phyloP scores from a whole-genome alignment of 1,140 invertebrate genomes.

The Maconellicoccus hirsutus region DNA sequence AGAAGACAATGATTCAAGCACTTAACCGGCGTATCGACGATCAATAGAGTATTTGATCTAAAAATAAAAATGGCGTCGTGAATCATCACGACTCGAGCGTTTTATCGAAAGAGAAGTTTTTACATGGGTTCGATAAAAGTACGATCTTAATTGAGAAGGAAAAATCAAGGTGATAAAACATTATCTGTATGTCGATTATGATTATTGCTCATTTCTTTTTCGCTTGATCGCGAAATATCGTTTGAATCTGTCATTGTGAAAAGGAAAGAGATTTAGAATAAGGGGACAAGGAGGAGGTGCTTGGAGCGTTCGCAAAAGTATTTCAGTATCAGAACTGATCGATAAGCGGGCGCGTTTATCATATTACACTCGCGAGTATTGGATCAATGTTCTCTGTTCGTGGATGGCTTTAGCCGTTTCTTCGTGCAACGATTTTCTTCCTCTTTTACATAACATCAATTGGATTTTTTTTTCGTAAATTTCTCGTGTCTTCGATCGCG shows the following conservation, averaged over 20 bases:
- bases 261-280: neutral
- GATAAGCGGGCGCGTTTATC: slow-evolving; percentile 20
- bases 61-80: neutral
- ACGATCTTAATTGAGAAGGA: neutral
- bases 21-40: neutral
- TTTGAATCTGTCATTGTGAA: neutral
- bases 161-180: neutral
- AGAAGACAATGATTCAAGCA: no score
- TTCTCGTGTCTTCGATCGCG: neutral
- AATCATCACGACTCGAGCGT: neutral
- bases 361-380: slow-evolving; percentile 22
- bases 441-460: neutral
- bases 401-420: slow-evolving; percentile 16
- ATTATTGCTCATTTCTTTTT: neutral
- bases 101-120: neutral
- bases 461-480: neutral
- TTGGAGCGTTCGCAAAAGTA: slow-evolving; percentile 20
- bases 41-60: neutral
- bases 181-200: neutral
- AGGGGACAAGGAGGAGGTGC: slow-evolving; percentile 9
- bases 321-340: slow-evolving; percentile 22
- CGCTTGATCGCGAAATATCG: neutral
- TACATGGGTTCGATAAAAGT: neutral
- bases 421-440: neutral
- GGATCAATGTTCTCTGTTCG: slow-evolving; percentile 20